phyloP scores from a whole-genome alignment of 1,140 invertebrate species.

The Glossosoma conforme region DNA sequence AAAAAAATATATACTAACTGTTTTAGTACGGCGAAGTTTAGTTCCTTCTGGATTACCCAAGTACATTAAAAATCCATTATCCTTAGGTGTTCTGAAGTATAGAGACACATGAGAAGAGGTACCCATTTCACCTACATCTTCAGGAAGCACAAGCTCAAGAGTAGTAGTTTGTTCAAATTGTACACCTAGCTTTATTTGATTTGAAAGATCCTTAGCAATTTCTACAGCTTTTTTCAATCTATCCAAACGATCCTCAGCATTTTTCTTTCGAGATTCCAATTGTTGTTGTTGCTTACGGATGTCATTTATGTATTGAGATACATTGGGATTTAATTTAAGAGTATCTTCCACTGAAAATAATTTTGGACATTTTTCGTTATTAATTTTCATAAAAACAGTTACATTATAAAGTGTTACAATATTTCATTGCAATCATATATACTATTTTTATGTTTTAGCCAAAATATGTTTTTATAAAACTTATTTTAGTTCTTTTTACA shows the following conservation, averaged over 20 bases:
- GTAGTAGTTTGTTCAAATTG: slow-evolving; percentile 78
- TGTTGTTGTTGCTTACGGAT: slow-evolving; percentile 56
- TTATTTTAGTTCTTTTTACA: no score
- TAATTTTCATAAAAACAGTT: no score
- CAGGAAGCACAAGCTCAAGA: slow-evolving; percentile 80
- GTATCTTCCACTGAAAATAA: no score
- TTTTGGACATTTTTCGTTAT: no score
- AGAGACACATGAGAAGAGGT: slow-evolving; percentile 82
- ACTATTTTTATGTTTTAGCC: slow-evolving; percentile 4
- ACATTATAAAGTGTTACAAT: no score
- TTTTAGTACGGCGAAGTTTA: slow-evolving; percentile 57
- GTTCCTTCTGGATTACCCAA: slow-evolving; percentile 81
- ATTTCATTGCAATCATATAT: slow-evolving; percentile 11
- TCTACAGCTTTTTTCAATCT: slow-evolving; percentile 72
- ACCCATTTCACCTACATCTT: slow-evolving; percentile 72
- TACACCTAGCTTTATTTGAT: slow-evolving; percentile 73
- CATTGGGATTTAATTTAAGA: no score
- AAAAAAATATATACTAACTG: slow-evolving; percentile 46
- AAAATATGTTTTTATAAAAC: no score
- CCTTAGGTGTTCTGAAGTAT: slow-evolving; percentile 77
- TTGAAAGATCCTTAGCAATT: slow-evolving; percentile 71
- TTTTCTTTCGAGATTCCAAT: slow-evolving; percentile 52
- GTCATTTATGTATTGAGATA: slow-evolving; percentile 53
- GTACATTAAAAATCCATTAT: slow-evolving; percentile 81
- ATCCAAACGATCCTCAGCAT: slow-evolving; percentile 65